Percentiles rank a stretch among this genome's conserved stretches.
Evolutionary conservation across 2,113 vertebrate species (phyloP).

Genomic region (Callocephalon fimbriatum): DNA sequence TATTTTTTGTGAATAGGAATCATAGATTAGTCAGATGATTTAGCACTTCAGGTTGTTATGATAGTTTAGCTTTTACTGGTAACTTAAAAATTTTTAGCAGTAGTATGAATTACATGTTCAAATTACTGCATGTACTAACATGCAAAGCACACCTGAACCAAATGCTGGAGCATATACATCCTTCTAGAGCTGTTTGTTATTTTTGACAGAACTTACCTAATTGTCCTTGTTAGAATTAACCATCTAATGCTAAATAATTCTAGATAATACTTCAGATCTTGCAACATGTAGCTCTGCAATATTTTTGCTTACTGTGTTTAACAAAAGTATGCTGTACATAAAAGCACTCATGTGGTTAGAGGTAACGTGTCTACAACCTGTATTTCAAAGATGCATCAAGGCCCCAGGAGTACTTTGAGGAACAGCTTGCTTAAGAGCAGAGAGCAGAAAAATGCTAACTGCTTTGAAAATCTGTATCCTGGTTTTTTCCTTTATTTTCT

Average conservation of each 20-base stretch:
- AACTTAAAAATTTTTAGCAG: not conserved
- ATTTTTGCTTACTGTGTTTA: not conserved
- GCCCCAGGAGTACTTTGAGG: not conserved
- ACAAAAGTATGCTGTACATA: not conserved
- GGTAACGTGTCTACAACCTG: not conserved
- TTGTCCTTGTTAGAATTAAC: not conserved
- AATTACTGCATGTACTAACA: not conserved
- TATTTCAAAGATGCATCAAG: not conserved
- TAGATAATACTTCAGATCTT: not conserved
- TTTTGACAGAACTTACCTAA: not conserved
- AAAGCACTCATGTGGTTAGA: rapidly evolving
- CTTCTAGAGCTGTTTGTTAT: not conserved
- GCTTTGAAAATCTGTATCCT: not conserved
- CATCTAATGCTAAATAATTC: not conserved
- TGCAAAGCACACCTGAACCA: not conserved
- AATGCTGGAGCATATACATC: not conserved
- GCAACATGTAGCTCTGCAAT: rapidly evolving
- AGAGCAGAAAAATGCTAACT: not conserved
- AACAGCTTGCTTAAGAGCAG: not conserved
- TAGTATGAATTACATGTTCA: not conserved
- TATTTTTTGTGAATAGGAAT: not conserved
- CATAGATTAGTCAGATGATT: not conserved
- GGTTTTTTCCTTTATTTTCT: not conserved
- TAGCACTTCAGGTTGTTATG: not conserved
- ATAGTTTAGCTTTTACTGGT: not conserved